Conservation (phyloP, 2,888 invertebrate species). For the Heterodera filipjevi region DNA sequence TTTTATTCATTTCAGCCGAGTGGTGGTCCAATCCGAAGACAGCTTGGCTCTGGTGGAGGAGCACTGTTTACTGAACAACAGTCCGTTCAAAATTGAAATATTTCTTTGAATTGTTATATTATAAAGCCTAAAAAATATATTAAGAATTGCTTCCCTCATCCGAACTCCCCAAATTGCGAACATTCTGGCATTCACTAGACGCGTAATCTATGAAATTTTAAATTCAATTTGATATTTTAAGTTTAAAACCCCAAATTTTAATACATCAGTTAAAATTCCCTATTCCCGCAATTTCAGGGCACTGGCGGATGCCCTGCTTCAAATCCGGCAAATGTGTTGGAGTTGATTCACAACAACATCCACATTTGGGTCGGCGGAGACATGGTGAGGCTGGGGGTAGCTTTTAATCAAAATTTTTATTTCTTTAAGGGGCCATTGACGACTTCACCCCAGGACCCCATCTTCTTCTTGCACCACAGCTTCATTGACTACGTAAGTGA, state of each 20-base stretch:
- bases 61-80: constrained; percentile 38
- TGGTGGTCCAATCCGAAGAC: constrained; percentile 23
- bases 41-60: constrained; percentile 49
- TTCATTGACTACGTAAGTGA: constrained; percentile 66
- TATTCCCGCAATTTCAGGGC: neutral
- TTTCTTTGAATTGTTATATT: neutral
- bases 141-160: neutral
- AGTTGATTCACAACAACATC: constrained; percentile 55
- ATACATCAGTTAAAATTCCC: neutral
- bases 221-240: too few relatives aligned
- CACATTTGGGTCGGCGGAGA: constrained; percentile 56
- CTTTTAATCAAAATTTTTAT: neutral
- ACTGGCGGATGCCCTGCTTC: constrained; percentile 42
- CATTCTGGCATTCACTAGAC: neutral
- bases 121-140: neutral
- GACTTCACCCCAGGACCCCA: constrained; percentile 64
- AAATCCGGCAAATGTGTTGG: neutral
- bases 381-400: constrained; percentile 26
- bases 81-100: neutral
- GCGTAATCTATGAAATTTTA: neutral
- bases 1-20: constrained; percentile 1
- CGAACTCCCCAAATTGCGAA: neutral
- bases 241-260: neutral
- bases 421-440: constrained; percentile 26
- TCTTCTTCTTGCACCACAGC: constrained; percentile 66